phyloP scores from a whole-genome alignment of 1,140 invertebrate species.

The Zaprionus vittiger region DNA sequence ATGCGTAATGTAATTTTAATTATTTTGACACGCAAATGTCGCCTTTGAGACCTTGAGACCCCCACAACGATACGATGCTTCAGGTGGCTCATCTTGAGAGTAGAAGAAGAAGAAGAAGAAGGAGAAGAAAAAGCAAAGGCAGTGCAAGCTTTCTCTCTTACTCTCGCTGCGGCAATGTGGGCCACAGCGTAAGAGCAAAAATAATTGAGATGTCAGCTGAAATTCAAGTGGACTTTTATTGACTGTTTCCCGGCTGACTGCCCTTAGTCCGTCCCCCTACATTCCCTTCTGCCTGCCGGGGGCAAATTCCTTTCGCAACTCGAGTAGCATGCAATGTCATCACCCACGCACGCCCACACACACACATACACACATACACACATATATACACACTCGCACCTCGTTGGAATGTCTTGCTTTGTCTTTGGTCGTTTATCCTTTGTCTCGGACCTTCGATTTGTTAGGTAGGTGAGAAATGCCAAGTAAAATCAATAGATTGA shows the following conservation, averaged over 20 bases:
- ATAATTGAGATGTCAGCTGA: slow-evolving; percentile 81
- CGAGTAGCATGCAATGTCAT: slow-evolving; percentile 54
- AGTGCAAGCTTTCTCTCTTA: not conserved
- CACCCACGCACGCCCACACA: slow-evolving; percentile 12
- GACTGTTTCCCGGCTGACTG: slow-evolving; percentile 68
- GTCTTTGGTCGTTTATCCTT: slow-evolving; percentile 50
- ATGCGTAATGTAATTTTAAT: slow-evolving; percentile 47
- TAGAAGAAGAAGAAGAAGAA: not conserved
- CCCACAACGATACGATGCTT: slow-evolving; percentile 17
- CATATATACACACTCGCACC: slow-evolving; percentile 10
- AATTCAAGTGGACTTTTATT: slow-evolving; percentile 82
- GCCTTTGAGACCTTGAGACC: slow-evolving; percentile 25
- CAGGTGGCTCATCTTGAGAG: slow-evolving; percentile 22
- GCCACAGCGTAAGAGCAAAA: slow-evolving; percentile 59
- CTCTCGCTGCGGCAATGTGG: not conserved
- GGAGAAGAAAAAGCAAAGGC: not conserved
- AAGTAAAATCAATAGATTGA: slow-evolving; percentile 67
- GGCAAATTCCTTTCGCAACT: slow-evolving; percentile 17
- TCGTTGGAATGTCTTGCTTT: slow-evolving; percentile 53
- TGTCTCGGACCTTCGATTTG: slow-evolving; percentile 54
- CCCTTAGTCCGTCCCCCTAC: slow-evolving; percentile 8
- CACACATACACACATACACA: slow-evolving; percentile 14
- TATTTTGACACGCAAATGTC: slow-evolving; percentile 50
- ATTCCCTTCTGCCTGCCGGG: slow-evolving; percentile 7
- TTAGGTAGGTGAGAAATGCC: slow-evolving; percentile 54